Evolutionary conservation across 2,113 vertebrate species (phyloP).

Genomic region (Sminthopsis crassicaudata): DNA sequence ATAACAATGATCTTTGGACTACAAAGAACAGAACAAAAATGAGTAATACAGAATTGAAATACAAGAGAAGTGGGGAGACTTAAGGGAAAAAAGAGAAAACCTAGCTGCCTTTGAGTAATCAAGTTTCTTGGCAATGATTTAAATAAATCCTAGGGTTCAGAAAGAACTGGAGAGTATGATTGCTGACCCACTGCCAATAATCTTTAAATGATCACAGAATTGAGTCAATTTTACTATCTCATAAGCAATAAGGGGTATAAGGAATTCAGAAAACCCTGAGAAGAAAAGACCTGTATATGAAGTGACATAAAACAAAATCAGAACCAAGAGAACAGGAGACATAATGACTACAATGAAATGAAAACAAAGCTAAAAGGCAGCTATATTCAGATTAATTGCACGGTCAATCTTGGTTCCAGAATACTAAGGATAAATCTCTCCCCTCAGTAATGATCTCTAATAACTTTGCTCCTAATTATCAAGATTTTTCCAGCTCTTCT

Average conservation of each 20-base stretch:
- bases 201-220: neutral
- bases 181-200: neutral
- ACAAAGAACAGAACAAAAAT: neutral
- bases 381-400: neutral
- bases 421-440: neutral
- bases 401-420: neutral
- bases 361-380: neutral
- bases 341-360: neutral
- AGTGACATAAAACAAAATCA: neutral
- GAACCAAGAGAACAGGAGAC: neutral
- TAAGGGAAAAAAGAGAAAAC: neutral
- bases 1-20: neutral
- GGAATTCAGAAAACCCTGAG: neutral
- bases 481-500: neutral
- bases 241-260: neutral
- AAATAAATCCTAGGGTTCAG: neutral
- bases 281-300: neutral
- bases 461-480: neutral
- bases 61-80: neutral
- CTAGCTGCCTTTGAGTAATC: neutral
- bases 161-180: neutral
- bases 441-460: neutral
- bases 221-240: neutral
- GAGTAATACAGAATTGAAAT: neutral
- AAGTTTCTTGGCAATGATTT: neutral